Evolutionary conservation across 2,797 vertebrate genomes (phyloP).

Genomic region (Uromys caudimaculatus): DNA sequence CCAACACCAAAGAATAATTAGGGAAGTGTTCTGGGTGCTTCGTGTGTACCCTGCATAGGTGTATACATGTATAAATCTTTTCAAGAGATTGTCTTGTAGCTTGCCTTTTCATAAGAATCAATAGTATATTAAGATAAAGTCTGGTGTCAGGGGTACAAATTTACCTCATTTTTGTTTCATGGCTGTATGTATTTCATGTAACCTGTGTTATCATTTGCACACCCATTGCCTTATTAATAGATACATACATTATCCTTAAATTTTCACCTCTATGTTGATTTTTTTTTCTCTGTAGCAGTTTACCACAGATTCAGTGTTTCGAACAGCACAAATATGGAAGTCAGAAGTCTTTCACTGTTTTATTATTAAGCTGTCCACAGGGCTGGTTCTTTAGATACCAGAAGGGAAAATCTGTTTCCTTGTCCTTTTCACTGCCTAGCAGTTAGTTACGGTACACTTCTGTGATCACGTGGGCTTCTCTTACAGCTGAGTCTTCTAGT

Average conservation of each 20-base stretch:
- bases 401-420: not conserved
- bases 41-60: too few species aligned
- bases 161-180: not conserved
- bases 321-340: not conserved
- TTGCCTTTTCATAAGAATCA: slow-evolving; percentile 22
- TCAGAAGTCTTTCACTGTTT: not conserved
- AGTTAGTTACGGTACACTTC: too few species aligned
- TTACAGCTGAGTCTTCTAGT: not conserved
- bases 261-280: not conserved
- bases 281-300: not conserved
- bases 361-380: not conserved
- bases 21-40: not conserved
- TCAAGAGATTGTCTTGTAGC: slow-evolving; percentile 3
- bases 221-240: not conserved
- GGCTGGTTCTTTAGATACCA: not conserved
- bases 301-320: not conserved
- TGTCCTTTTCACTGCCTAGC: not conserved
- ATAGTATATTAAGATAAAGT: not conserved
- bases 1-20: slow-evolving; percentile 16
- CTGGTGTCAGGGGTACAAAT: not conserved
- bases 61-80: not conserved
- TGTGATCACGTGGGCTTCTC: not conserved
- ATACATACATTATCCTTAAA: not conserved
- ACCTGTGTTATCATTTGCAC: not conserved
- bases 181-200: not conserved